phyloP scores from a whole-genome alignment of 2,113 vertebrate genomes.

The Ptyas mucosa region DNA sequence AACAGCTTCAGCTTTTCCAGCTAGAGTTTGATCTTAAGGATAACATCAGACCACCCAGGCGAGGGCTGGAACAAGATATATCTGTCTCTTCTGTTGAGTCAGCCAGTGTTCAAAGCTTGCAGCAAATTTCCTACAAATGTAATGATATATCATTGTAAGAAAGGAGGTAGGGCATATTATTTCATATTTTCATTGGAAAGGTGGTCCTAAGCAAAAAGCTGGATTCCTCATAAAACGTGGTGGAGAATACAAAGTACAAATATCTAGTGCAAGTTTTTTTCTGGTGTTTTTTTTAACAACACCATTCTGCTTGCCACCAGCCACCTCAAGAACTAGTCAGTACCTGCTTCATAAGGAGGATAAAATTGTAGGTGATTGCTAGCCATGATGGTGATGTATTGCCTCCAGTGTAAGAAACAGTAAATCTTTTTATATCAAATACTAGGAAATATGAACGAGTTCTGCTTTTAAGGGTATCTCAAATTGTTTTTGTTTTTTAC shows the following conservation, averaged over 20 bases:
- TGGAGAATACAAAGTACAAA: not conserved
- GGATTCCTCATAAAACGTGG: not conserved
- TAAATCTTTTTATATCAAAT: not conserved
- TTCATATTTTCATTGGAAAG: conserved; percentile 43
- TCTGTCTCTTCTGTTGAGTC: conserved; percentile 43
- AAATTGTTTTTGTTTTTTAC: conserved; percentile 13
- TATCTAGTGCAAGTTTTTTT: not conserved
- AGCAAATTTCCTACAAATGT: conserved; percentile 56
- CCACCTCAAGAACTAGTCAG: not conserved
- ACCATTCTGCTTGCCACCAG: not conserved
- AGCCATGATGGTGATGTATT: not conserved
- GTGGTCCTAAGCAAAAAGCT: conserved; percentile 25
- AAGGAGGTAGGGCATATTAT: conserved; percentile 1
- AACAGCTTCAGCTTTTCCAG: conserved; percentile 65
- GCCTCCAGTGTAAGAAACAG: not conserved
- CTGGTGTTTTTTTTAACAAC: not conserved
- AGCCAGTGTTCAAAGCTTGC: conserved; percentile 50
- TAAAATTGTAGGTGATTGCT: not conserved
- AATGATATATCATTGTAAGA: conserved; percentile 36
- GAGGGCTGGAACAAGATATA: conserved; percentile 43
- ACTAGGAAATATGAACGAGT: not conserved
- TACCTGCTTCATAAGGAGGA: not conserved
- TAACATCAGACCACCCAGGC: conserved; percentile 74
- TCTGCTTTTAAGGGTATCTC: conserved; percentile 20
- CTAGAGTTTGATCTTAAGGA: conserved; percentile 65